A percentile compares a stretch with the other conserved stretches of the same genome.
phyloP scores from a whole-genome alignment of 1,140 invertebrate species.

The Cecropterus lyciades region DNA sequence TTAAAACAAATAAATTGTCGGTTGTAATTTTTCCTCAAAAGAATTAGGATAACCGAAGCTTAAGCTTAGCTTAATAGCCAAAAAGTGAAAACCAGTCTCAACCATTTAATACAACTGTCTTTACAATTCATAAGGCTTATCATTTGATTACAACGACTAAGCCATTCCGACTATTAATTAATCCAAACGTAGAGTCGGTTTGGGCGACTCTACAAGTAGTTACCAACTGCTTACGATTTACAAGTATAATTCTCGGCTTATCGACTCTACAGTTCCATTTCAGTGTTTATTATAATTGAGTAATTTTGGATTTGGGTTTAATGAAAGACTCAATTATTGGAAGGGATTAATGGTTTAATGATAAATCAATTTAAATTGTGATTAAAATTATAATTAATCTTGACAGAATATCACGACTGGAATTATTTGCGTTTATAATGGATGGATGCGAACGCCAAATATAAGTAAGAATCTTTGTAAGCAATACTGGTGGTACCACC shows the following conservation, averaged over 20 bases:
- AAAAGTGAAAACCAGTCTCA: too few species aligned
- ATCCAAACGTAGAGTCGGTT: not conserved
- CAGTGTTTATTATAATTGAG: slow-evolving; percentile 37
- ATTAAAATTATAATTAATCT: slow-evolving; percentile 6
- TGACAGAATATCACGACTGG: not conserved
- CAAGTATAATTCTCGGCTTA: slow-evolving; percentile 23
- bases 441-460: too few species aligned
- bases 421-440: not conserved
- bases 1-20: too few species aligned
- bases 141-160: slow-evolving; percentile 5
- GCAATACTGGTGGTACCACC: too few species aligned
- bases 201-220: slow-evolving; percentile 1
- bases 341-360: slow-evolving; percentile 22
- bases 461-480: too few species aligned
- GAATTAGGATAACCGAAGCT: too few species aligned
- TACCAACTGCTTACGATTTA: slow-evolving; percentile 10
- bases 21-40: too few species aligned
- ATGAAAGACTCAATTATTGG: slow-evolving; percentile 41
- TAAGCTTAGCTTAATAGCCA: too few species aligned
- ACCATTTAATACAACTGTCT: not conserved
- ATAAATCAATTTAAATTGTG: not conserved
- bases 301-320: slow-evolving; percentile 41
- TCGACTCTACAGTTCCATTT: slow-evolving; percentile 1
- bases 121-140: not conserved
- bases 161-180: slow-evolving; percentile 16